A percentile compares a stretch with the other conserved stretches of the same genome.
Conservation (phyloP, 2,113 vertebrate species). For the Dromaius novaehollandiae region DNA sequence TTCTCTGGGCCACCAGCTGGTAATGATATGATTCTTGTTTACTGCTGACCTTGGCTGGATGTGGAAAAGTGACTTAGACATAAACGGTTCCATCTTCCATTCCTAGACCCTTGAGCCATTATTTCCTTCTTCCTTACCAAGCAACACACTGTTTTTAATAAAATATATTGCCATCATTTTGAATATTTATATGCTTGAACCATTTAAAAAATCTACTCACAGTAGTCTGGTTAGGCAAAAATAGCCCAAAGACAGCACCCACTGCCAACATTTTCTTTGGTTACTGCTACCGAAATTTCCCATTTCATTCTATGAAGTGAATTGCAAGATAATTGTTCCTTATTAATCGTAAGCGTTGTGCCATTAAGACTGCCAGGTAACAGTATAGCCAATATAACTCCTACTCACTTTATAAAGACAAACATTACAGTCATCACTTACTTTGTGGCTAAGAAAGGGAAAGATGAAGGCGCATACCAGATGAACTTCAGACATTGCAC, state of each 20-base stretch:
- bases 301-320: constrained; percentile 30
- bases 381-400: constrained; percentile 40
- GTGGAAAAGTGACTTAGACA: background rate
- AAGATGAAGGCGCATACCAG: constrained; percentile 35
- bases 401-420: constrained; percentile 41
- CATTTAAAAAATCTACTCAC: constrained; percentile 45
- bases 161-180: constrained; percentile 43
- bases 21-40: constrained; percentile 23
- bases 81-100: constrained; percentile 26
- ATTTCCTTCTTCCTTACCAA: constrained; percentile 36
- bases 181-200: constrained; percentile 40
- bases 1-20: constrained; percentile 15
- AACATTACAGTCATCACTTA: constrained; percentile 57
- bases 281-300: constrained; percentile 51
- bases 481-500: background rate
- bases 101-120: constrained; percentile 34
- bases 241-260: constrained; percentile 24
- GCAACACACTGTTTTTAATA: constrained; percentile 7
- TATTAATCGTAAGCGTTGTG: background rate
- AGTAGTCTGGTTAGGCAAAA: constrained; percentile 52
- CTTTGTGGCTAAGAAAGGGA: background rate
- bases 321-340: constrained; percentile 1
- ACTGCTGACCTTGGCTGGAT: constrained; percentile 44
- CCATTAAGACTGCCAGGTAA: constrained; percentile 39
- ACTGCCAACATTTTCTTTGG: constrained; percentile 51